These are phyloP conservation scores for Lonchura striata DNA, from an alignment of 2,113 vertebrate genomes.

Conservation along the genomic window DNA sequence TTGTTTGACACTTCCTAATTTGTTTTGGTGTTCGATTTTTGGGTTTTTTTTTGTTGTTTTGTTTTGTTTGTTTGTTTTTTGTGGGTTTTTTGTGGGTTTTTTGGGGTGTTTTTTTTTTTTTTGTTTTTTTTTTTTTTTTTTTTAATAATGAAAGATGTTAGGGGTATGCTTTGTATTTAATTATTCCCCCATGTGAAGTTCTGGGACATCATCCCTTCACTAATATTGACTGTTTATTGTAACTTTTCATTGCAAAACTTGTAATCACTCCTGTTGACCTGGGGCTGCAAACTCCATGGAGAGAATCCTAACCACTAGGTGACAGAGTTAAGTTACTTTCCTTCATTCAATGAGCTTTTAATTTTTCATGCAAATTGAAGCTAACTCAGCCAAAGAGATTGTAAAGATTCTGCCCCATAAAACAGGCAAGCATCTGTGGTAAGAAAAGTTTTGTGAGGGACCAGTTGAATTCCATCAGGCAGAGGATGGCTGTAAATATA, in stretches of 20 bases:
- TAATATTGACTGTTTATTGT: neutral
- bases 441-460: neutral
- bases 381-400: neutral
- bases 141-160: neutral
- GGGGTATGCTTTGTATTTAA: neutral
- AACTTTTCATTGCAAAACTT: neutral
- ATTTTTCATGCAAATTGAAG: neutral
- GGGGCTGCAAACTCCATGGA: neutral
- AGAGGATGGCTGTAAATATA: neutral
- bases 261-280: neutral
- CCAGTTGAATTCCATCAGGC: neutral
- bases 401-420: neutral
- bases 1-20: neutral
- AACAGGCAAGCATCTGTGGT: neutral
- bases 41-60: neutral
- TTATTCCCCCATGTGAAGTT: fast-evolving
- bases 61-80: no score
- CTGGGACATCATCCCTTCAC: neutral
- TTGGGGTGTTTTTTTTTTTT: neutral
- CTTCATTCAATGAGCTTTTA: neutral
- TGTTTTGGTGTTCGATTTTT: neutral
- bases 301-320: neutral
- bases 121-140: neutral
- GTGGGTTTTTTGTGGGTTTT: no score
- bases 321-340: constrained; percentile 1